A percentile compares a stretch with the other conserved stretches of the same genome.
These are phyloP conservation scores for Tinea semifulvella DNA, from an alignment of 2,888 invertebrate species.

Conservation along the genomic window DNA sequence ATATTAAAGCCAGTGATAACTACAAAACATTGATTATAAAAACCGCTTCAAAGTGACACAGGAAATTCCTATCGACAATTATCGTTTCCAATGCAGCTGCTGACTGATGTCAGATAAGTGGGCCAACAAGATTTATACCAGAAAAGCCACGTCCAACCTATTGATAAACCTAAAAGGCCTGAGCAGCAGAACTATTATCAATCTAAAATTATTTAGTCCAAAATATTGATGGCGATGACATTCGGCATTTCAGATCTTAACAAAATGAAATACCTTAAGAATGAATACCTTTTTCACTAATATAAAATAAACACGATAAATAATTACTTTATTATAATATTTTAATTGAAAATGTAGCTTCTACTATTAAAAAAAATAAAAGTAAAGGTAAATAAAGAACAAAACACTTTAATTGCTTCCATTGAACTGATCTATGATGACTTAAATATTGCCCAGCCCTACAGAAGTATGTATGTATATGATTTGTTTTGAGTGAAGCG, in stretches of 20 bases:
- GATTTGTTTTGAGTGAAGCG: no score
- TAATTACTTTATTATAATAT: no score
- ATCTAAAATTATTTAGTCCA: neutral
- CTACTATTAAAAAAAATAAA: no score
- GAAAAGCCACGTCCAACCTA: conserved; percentile 23
- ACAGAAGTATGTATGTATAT: no score
- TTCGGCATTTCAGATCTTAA: neutral
- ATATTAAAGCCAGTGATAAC: neutral
- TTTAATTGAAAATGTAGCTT: no score
- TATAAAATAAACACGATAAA: no score
- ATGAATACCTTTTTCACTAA: no score
- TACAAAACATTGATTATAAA: conserved; percentile 6
- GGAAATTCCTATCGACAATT: conserved; percentile 57
- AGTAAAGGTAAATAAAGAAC: no score
- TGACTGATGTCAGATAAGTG: conserved; percentile 11
- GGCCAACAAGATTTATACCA: conserved; percentile 33
- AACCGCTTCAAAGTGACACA: conserved; percentile 31
- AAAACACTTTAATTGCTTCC: no score
- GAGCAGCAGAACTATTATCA: conserved; percentile 9
- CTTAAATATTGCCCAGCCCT: no score
- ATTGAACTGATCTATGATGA: no score
- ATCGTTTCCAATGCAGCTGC: conserved; percentile 23
- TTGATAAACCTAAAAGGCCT: conserved; percentile 14
- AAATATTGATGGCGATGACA: neutral
- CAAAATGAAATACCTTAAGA: no score